Conservation (phyloP, 2,113 vertebrate species). For the Sinocyclocheilus rhinocerous region DNA sequence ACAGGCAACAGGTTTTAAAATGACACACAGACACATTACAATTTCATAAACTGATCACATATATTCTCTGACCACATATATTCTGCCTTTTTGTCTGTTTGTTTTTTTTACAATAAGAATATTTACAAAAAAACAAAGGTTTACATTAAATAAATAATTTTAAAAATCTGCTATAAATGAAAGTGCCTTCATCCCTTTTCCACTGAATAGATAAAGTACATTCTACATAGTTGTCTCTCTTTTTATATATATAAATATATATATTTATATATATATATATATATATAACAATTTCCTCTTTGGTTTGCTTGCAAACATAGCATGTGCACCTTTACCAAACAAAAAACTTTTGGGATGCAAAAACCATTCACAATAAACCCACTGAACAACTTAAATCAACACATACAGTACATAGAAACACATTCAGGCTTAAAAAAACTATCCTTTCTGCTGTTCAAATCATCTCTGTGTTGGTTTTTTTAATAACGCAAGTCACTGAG, state of each 20-base stretch:
- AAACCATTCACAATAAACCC: conserved; percentile 59
- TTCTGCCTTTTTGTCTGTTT: not conserved
- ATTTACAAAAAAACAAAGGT: conserved; percentile 68
- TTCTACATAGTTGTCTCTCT: conserved; percentile 58
- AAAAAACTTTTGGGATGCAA: conserved; percentile 34
- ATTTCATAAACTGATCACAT: conserved; percentile 63
- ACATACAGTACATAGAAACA: conserved; percentile 61
- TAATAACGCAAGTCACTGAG: no score
- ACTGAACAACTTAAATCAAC: conserved; percentile 61
- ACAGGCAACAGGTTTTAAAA: conserved; percentile 72
- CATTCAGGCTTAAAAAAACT: conserved; percentile 61
- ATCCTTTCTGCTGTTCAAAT: conserved; percentile 55
- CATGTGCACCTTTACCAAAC: conserved; percentile 45
- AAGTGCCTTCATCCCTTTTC: conserved; percentile 62
- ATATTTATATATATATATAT: no score
- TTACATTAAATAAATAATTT: conserved; percentile 66
- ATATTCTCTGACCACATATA: conserved; percentile 59
- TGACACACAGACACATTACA: conserved; percentile 70
- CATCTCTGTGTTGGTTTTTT: not conserved
- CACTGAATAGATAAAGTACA: conserved; percentile 57
- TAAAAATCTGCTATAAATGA: conserved; percentile 69
- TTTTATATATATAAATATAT: no score
- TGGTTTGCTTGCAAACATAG: conserved; percentile 71
- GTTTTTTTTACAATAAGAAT: conserved; percentile 46
- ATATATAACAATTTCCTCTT: conserved; percentile 65